Evolutionary conservation across 1,140 invertebrate genomes (phyloP), one percentile per base, ranked within the genome.

Genomic region (Apis florea): DNA sequence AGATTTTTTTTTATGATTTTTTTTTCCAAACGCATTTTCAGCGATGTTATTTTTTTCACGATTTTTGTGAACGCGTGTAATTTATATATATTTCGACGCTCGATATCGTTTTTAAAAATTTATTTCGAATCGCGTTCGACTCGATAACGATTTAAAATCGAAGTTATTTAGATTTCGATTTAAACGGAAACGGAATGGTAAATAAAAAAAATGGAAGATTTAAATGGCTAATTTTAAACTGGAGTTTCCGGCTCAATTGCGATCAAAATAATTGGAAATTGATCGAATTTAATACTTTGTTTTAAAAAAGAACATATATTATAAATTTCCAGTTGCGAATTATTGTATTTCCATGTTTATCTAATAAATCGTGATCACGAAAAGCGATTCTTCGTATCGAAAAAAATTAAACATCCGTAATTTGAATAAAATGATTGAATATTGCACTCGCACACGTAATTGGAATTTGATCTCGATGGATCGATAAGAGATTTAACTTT

Each of bases 391-490:
- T 11, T 6, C 2, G 51, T 12, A 17, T 21, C 5, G 15, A 19
- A 1, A n/a, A 5, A 19, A 12, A 19, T 21, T 11, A 5, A 13
- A 49, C 12, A 47, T 12, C 26, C n/a, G 21, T 31, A 51, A 56
- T 56, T 54, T 19, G 47, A 63, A 71, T 26, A 26, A 63, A 71
- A 79, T 54, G 31, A 31, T 40, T 19, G 51, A 70, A 53, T 19
- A 66, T 24, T 19, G 17, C 31, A 21, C 31, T 51, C 10, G 53
- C 31, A 24, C 53, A 81, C 64, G 64, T 85, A 86, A 85, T 83
- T 85, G 71, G 24, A 75, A 71, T 79, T 86, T 77, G 64, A 68
- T 26, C 40, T 64, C 15, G 73, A 58, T 70, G 53, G 58, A 63
- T 83, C 54, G 82, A 68, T 83, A 56, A 63, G n/a, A 72, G 63